These are phyloP conservation scores for Urophycis tenuis DNA, from an alignment of 2,797 vertebrate genomes.

Conservation along the genomic window DNA sequence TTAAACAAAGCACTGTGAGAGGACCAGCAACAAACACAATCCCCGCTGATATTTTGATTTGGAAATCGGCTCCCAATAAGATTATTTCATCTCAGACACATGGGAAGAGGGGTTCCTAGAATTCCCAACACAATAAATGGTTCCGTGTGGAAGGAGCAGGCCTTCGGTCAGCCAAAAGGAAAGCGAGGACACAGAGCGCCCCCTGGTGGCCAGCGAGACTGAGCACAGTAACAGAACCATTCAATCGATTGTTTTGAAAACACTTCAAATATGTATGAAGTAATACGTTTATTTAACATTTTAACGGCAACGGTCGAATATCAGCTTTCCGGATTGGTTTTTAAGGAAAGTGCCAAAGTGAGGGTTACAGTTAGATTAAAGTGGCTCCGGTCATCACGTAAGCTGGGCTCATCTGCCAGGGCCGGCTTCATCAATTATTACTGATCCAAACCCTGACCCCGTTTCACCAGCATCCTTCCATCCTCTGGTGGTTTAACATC, in stretches of 20 bases:
- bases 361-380: not conserved
- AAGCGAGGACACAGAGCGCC: constrained; percentile 35
- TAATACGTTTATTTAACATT: not conserved
- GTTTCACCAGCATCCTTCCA: constrained; percentile 37
- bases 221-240: not conserved
- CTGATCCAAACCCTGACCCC: constrained; percentile 48
- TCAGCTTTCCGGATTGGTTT: not conserved
- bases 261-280: not conserved
- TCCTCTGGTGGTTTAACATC: constrained; percentile 9
- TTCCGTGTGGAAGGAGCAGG: not conserved
- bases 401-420: constrained; percentile 12
- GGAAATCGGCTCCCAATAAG: not conserved
- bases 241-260: not conserved
- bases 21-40: not conserved
- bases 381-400: constrained; percentile 4
- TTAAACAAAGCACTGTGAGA: not conserved
- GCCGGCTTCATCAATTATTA: constrained; percentile 57
- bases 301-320: not conserved
- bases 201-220: constrained; percentile 43
- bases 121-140: not conserved
- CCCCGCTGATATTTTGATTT: not conserved
- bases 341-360: not conserved
- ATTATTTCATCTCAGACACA: not conserved
- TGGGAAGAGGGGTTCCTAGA: not conserved
- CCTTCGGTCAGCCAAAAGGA: not conserved